A percentile compares a stretch with the other conserved stretches of the same genome.
These are phyloP conservation scores for Hemicentrotus pulcherrimus DNA, from an alignment of 35 echinoderm and acorn worm species.

Conservation along the genomic window DNA sequence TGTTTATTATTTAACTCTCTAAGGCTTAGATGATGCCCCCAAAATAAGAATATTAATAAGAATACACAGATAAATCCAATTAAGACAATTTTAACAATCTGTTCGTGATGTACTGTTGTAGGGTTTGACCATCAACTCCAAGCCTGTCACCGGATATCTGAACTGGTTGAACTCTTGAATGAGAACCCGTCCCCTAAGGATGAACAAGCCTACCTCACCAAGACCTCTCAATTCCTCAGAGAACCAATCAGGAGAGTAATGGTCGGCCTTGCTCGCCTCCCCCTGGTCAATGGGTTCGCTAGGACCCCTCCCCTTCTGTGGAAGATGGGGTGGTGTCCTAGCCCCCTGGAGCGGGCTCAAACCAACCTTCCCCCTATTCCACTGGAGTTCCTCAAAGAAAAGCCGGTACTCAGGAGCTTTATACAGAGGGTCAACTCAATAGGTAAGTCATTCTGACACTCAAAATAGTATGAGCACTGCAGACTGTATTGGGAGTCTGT, in stretches of 20 bases:
- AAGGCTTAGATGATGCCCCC: too few relatives aligned
- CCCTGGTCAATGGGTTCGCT: slow-evolving; percentile 86
- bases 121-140: slow-evolving; percentile 66
- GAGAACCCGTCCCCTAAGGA: slow-evolving; percentile 32
- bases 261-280: slow-evolving; percentile 77
- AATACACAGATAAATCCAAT: too few relatives aligned
- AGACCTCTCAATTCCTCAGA: slow-evolving; percentile 77
- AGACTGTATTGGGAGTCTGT: too few relatives aligned
- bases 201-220: slow-evolving; percentile 52
- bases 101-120: neutral
- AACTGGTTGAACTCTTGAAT: slow-evolving; percentile 67
- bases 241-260: slow-evolving; percentile 81
- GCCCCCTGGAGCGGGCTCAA: slow-evolving; percentile 53
- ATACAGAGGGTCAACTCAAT: slow-evolving; percentile 82
- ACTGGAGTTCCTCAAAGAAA: slow-evolving; percentile 90
- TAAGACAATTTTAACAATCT: too few relatives aligned
- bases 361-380: slow-evolving; percentile 83
- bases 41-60: too few relatives aligned
- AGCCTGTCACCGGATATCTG: slow-evolving; percentile 76
- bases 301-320: slow-evolving; percentile 88
- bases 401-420: slow-evolving; percentile 86
- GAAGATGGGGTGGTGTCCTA: slow-evolving; percentile 94
- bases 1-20: too few relatives aligned
- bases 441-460: slow-evolving; percentile 52
- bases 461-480: too few relatives aligned